Evolutionary conservation across 2,888 invertebrate genomes (phyloP), one percentile per base, ranked within the genome.

Genomic region (Agrypnus murinus): DNA sequence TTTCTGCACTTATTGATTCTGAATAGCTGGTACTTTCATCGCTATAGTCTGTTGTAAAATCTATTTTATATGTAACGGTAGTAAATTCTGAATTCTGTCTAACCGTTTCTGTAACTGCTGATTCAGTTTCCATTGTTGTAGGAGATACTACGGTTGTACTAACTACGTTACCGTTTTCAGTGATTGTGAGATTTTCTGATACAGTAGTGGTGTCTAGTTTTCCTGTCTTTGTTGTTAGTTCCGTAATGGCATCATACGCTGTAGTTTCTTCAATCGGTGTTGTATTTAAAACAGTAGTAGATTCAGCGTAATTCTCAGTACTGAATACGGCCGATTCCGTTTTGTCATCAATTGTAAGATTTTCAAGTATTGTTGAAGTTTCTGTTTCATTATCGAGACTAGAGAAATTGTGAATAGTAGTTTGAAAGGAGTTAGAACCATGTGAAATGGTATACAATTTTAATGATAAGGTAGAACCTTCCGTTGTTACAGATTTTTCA

Each of bases 41-140:
- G 5, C n/a, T 17, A 4, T 9, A 10, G 4, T 32, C 46, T 31
- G 60, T 32, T 34, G 60, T 32, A 32, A 48, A 10, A 14, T 46
- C 34, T 10, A 10, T 46, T 46, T 12, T 2, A n/a, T 46, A 45
- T 31, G 60, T 45, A 10, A 15, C 50, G 0, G 62, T 66, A 9
- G 60, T 69, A 34, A 34, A 34, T 12, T 25, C 45, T 19, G 25
- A 38, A 17, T 19, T 17, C 25, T 15, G 40, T 31, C 50, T 40
- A 57, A 38, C 32, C 32, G 12, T n/a, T n/a, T 17, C 48, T 40
- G 55, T 31, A 31, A 57, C 40, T 36, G 62, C 55, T 48, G 43
- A 31, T 43, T 66, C 46, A 50, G 34, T 59, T 55, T 71, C 59
- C 9, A 46, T 34, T 6, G 36, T 46, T 5, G 48, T 48, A 36